These are phyloP conservation scores for Psilanteris sp. DNA, from an alignment of 1,140 invertebrate species.

Conservation along the genomic window DNA sequence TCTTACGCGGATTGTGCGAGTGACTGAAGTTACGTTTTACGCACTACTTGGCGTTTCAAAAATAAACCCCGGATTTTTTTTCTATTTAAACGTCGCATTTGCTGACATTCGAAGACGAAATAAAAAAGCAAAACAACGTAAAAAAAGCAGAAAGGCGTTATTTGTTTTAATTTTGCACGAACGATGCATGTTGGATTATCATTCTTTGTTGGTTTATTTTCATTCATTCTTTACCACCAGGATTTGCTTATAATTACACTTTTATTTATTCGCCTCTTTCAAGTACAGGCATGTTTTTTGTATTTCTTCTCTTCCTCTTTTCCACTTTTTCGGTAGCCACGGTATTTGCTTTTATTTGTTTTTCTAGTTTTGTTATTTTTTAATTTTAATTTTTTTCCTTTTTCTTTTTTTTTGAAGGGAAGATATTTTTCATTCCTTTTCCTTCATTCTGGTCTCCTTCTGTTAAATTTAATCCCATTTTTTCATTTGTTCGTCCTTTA, in stretches of 20 bases:
- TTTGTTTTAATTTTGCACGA: slow-evolving; percentile 24
- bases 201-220: slow-evolving; percentile 14
- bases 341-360: too few relatives aligned
- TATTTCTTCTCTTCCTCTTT: not conserved
- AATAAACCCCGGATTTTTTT: slow-evolving; percentile 48
- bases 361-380: slow-evolving; percentile 23
- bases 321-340: not conserved
- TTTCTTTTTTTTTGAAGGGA: too few relatives aligned
- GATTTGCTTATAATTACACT: slow-evolving; percentile 45
- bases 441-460: slow-evolving; percentile 17
- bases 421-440: too few relatives aligned
- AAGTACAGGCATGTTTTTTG: slow-evolving; percentile 16
- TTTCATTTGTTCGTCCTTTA: slow-evolving; percentile 2
- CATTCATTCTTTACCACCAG: not conserved
- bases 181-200: not conserved
- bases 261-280: slow-evolving; percentile 36
- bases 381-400: slow-evolving; percentile 17
- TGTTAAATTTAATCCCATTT: slow-evolving; percentile 39
- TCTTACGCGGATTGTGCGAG: slow-evolving; percentile 49
- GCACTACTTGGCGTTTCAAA: slow-evolving; percentile 34
- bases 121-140: not conserved
- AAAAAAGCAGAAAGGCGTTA: slow-evolving; percentile 2
- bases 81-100: slow-evolving; percentile 24
- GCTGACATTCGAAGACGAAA: slow-evolving; percentile 17
- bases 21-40: slow-evolving; percentile 47